Base-by-base conservation (phyloP, 2,888 invertebrate species). In the Cacoxenus indagator region DNA sequence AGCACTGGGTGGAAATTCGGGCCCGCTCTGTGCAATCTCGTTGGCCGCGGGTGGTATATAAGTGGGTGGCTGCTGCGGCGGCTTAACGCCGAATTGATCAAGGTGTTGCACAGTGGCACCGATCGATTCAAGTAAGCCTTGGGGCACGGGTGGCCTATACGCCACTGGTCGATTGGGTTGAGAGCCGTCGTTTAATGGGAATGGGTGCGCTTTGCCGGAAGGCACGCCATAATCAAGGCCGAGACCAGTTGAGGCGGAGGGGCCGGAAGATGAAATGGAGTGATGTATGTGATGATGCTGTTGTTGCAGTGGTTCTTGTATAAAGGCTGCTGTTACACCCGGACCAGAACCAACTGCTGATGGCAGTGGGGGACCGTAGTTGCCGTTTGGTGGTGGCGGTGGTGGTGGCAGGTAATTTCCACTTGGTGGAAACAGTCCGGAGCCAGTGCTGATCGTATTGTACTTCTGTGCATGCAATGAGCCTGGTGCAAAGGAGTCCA, bases 131-230 rank as follows among this genome's bases (percentile, higher is more conserved):
- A 94, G 88, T 4, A 95, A 86, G 0, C 93, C 93, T 64, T 91
- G 89, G 0, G 94, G 94, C 0, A 95, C 92, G 0, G 93, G 91
- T n/a, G 93, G 92, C 57, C 93, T 90, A 85, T 93, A 94, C 74
- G 92, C 91, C 4, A 94, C 90, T 0, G 95, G 94, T 37, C 90
- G 90, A 61, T 75, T 85, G 9, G 85, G 84, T 0, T 85, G 86
- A 0, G 82, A 76, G n/a, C 76, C 76, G 19, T 82, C 82, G 48
- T 76, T 78, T 29, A 75, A 75, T 17, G 83, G 75, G 73, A 84
- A 81, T 1, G 80, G 79, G 46, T 79, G 84, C 0, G 81, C 73
- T 72, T 86, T 86, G 3, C 84, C 86, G 2, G 81, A 82, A 1
- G 83, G 78, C 14, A 82, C 74, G 19, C 85, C 87, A 46, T 87